Conservation (phyloP, 2,888 invertebrate species). For the Ormyrus nitidulus region DNA sequence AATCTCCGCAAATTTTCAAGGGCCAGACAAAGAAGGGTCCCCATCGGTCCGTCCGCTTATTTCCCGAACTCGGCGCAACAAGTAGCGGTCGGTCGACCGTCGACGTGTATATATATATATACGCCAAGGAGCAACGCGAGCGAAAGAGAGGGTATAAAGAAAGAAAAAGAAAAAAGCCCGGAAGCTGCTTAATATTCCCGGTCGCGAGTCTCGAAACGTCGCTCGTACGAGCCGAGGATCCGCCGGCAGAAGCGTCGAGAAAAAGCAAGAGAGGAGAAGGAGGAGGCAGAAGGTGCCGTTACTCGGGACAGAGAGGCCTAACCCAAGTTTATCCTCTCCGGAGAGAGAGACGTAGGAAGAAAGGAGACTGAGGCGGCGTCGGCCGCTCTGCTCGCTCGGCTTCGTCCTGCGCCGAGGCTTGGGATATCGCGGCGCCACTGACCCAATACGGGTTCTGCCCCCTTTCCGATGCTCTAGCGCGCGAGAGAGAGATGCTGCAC, state of each 20-base stretch:
- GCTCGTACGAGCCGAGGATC: too few species aligned
- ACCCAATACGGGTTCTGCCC: conserved; percentile 33
- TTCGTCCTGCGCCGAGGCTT: neutral
- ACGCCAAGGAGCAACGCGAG: neutral
- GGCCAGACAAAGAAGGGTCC: too few species aligned
- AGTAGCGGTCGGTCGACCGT: neutral
- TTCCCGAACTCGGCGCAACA: too few species aligned
- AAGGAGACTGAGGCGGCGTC: neutral
- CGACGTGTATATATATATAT: neutral
- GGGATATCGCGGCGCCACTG: conserved; percentile 39
- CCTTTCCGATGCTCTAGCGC: neutral
- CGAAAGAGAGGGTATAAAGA: neutral
- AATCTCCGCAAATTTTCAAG: too few species aligned
- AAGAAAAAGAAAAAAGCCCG: conserved; percentile 9
- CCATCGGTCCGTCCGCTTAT: too few species aligned
- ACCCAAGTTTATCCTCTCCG: conserved; percentile 56
- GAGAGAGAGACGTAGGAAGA: neutral
- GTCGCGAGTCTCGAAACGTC: conserved; percentile 4
- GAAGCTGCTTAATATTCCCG: conserved; percentile 38
- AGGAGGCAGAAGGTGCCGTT: conserved; percentile 35
- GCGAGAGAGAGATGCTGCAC: too few species aligned
- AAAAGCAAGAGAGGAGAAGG: neutral
- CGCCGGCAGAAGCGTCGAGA: neutral
- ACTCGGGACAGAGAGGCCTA: conserved; percentile 59
- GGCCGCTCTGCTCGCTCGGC: neutral